Percentiles rank a stretch among this genome's conserved stretches.
Evolutionary conservation across 2,888 invertebrate genomes (phyloP).

Genomic region (Clusia tigrina): DNA sequence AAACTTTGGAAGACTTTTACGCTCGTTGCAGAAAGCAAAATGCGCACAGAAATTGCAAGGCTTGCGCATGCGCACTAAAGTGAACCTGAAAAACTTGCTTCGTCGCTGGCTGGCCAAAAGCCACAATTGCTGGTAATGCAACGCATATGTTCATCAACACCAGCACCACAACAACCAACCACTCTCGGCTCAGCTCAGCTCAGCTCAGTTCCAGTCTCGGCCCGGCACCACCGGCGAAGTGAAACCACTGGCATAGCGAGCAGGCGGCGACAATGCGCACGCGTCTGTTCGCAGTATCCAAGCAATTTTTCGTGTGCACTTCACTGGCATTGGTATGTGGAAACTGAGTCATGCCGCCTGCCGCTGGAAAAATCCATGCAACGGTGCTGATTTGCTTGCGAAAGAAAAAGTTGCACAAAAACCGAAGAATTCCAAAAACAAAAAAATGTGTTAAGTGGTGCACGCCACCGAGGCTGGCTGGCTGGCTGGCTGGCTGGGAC

Average conservation of each 20-base stretch:
- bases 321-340: neutral
- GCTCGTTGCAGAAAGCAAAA: too few species aligned
- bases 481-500: too few species aligned
- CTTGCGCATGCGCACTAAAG: conserved; percentile 7
- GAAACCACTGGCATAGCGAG: conserved; percentile 26
- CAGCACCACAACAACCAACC: too few species aligned
- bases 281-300: conserved; percentile 15
- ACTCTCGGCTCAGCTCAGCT: too few species aligned
- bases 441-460: conserved; percentile 5
- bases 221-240: conserved; percentile 26
- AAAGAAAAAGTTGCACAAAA: conserved; percentile 11
- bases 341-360: conserved; percentile 33
- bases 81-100: conserved; percentile 55
- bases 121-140: too few species aligned
- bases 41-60: neutral
- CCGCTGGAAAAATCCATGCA: conserved; percentile 11
- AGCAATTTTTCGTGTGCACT: neutral
- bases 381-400: conserved; percentile 20
- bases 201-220: too few species aligned
- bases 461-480: too few species aligned
- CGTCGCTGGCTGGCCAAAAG: neutral
- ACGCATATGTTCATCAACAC: too few species aligned
- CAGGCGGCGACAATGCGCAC: conserved; percentile 25
- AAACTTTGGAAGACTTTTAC: too few species aligned
- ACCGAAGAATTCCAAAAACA: neutral